Conservation (phyloP, 2,888 invertebrate species). For the Thumatha senex region DNA sequence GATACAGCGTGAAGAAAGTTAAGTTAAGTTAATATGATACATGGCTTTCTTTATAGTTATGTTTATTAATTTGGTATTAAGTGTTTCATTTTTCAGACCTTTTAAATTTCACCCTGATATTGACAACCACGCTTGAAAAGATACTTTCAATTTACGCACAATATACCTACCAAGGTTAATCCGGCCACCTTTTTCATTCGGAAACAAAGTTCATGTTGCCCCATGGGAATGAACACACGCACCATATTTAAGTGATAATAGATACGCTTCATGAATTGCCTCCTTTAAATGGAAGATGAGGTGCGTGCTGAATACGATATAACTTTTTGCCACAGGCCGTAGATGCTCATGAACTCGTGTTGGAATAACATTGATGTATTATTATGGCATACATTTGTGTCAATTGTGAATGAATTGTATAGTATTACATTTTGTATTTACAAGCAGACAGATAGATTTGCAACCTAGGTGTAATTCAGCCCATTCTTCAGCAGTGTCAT, state of each 20-base stretch:
- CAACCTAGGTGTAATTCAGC: too few relatives aligned
- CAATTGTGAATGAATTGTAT: constrained; percentile 4
- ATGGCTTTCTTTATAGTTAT: too few relatives aligned
- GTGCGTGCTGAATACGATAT: constrained; percentile 32
- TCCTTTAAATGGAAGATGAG: constrained; percentile 28
- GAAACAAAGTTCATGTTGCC: constrained; percentile 34
- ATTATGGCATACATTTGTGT: constrained; percentile 17
- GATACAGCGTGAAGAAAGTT: too few relatives aligned
- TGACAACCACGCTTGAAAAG: too few relatives aligned
- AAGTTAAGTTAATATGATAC: too few relatives aligned
- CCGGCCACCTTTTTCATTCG: constrained; percentile 16
- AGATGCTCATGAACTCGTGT: constrained; percentile 23
- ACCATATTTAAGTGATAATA: constrained; percentile 45
- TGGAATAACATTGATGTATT: constrained; percentile 19
- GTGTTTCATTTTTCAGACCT: too few relatives aligned
- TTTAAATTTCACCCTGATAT: too few relatives aligned
- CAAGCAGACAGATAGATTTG: too few relatives aligned
- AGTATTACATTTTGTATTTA: constrained; percentile 2
- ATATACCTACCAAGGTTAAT: constrained; percentile 19
- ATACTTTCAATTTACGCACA: background rate
- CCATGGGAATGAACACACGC: constrained; percentile 26
- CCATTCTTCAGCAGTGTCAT: too few relatives aligned
- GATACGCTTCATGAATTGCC: constrained; percentile 37
- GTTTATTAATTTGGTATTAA: too few relatives aligned
- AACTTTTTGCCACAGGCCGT: constrained; percentile 19